Conservation (phyloP, 2,113 vertebrate genomes). For the Lampris megalopsis region DNA sequence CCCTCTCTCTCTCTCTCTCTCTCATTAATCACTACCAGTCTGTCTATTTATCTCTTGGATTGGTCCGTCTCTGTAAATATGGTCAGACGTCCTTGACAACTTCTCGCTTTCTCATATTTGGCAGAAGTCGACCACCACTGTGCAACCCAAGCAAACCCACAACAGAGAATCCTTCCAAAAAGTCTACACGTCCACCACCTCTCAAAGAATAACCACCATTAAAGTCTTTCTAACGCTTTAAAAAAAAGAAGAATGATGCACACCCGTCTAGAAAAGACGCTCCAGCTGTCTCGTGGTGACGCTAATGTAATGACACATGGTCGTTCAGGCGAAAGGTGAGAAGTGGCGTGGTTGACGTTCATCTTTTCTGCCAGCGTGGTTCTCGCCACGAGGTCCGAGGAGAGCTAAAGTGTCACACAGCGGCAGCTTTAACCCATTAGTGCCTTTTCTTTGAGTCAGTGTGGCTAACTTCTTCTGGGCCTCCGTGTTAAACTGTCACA, state of each 20-base stretch:
- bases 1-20: slow-evolving; percentile 49
- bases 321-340: slow-evolving; percentile 50
- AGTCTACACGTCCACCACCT: slow-evolving; percentile 26
- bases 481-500: too few species aligned
- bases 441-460: too few species aligned
- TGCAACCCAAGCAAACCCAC: slow-evolving; percentile 62
- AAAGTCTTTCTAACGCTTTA: too few species aligned
- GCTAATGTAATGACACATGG: slow-evolving; percentile 12
- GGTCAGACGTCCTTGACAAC: slow-evolving; percentile 69
- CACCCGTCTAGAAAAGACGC: too few species aligned
- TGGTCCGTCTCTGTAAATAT: slow-evolving; percentile 67
- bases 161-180: slow-evolving; percentile 49
- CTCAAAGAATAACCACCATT: slow-evolving; percentile 23
- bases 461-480: too few species aligned
- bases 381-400: background rate
- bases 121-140: slow-evolving; percentile 70
- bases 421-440: too few species aligned
- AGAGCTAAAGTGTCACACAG: background rate
- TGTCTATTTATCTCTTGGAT: slow-evolving; percentile 72
- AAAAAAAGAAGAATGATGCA: too few species aligned
- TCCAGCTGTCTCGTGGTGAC: slow-evolving; percentile 3
- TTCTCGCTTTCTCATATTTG: slow-evolving; percentile 66
- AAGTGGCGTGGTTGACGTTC: slow-evolving; percentile 51
- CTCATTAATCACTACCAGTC: slow-evolving; percentile 66
- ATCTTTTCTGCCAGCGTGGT: background rate